Base-by-base conservation (phyloP, 2,888 invertebrate genomes). In the Tupiocoris notatus region DNA sequence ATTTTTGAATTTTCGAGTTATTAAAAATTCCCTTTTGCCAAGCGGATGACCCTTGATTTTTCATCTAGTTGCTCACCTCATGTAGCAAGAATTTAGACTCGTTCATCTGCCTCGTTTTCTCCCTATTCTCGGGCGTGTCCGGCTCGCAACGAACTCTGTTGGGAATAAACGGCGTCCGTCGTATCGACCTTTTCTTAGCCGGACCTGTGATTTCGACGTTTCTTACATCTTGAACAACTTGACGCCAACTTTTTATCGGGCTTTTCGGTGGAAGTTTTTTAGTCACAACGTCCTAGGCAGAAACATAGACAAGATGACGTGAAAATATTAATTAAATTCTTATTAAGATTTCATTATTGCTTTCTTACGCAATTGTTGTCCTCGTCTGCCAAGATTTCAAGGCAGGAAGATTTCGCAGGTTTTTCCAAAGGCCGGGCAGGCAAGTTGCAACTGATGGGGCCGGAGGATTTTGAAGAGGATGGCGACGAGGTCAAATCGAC, bases 51-150 rank as follows among this genome's bases (percentile, higher is more conserved):
- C n/a, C n/a, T n/a, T n/a, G n/a, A n/a, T n/a, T n/a, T n/a, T n/a
- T n/a, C n/a, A n/a, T n/a, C n/a, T n/a, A n/a, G n/a, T n/a, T n/a
- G n/a, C n/a, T 76, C 23, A 76, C 76, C 62, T 76, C 76, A 6
- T 68, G 67, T 16, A 77, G 17, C 16, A 77, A 58, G 64, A 25
- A 62, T 65, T 77, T 77, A 58, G 24, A 64, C 23, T 71, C 71
- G 18, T 77, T 77, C 64, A 77, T 71, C n/a, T 18, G 17, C 24
- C 17, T 62, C 21, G 75, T 64, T 22, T 24, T 75, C 18, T 75
- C 58, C 22, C 57, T 75, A 9, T 23, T 12, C 23, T 65, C 75
- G 1, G 65, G 64, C 21, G 65, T 75, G 65, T 59, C 58, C 6
- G 39, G 54, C 7, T 66, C 75, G 18, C 64, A 21, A 18, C 18